These are phyloP conservation scores for Rhaphigaster nebulosa DNA, from an alignment of 2,888 invertebrate genomes.

Conservation along the genomic window DNA sequence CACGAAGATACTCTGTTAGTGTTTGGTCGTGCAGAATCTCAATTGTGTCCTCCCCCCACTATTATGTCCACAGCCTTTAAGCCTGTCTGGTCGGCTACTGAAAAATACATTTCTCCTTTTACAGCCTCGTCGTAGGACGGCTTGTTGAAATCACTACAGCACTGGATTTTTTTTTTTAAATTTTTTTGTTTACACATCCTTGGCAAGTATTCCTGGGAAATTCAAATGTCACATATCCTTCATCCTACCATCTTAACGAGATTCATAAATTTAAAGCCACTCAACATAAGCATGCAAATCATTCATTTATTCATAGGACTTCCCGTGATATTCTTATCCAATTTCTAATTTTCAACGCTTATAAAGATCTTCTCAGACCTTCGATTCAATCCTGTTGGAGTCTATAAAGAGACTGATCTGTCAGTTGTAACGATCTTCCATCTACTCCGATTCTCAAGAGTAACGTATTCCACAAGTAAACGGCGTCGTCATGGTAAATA, in stretches of 20 bases:
- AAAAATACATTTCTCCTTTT: slow-evolving; percentile 46
- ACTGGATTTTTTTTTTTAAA: not conserved
- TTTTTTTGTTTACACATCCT: not conserved
- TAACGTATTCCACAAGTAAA: not conserved
- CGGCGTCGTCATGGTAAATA: not conserved
- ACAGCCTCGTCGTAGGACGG: not conserved
- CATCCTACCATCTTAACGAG: not conserved
- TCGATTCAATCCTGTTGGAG: not conserved
- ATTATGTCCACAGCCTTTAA: slow-evolving; percentile 34
- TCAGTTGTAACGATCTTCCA: not conserved
- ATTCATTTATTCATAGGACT: not conserved
- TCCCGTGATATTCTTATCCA: not conserved
- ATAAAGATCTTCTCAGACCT: not conserved
- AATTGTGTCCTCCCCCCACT: not conserved
- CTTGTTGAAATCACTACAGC: slow-evolving; percentile 7
- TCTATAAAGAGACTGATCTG: not conserved
- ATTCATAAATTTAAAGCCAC: not conserved
- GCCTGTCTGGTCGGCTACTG: slow-evolving; percentile 30
- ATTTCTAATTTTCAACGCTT: not conserved
- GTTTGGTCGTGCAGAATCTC: slow-evolving; percentile 53
- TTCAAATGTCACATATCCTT: not conserved
- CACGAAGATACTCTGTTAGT: slow-evolving; percentile 45
- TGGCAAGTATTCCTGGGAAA: not conserved
- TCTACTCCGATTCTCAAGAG: not conserved
- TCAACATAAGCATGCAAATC: not conserved